Percentiles rank a stretch among this genome's conserved stretches.
Conservation (phyloP, 2,888 invertebrate genomes). For the Drosophila histrio region DNA sequence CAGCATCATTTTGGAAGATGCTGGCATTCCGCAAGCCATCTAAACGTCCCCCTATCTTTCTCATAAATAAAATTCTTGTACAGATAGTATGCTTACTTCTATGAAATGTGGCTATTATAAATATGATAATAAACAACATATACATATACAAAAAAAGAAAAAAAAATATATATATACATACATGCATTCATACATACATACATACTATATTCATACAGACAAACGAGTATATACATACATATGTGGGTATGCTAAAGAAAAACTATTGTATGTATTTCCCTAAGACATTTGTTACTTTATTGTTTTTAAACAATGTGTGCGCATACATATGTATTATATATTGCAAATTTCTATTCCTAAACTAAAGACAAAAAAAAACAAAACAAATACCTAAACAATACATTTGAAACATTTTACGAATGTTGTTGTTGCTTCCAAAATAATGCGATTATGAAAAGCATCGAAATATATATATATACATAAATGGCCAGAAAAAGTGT, state of each 20-base stretch:
- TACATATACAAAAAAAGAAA: slow-evolving; percentile 21
- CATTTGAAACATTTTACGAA: slow-evolving; percentile 61
- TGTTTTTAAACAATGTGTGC: slow-evolving; percentile 51
- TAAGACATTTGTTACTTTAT: slow-evolving; percentile 75
- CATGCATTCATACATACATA: slow-evolving; percentile 15
- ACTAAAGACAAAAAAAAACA: slow-evolving; percentile 18
- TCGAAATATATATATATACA: slow-evolving; percentile 56
- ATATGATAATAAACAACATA: slow-evolving; percentile 62
- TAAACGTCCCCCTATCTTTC: slow-evolving; percentile 33
- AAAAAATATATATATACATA: slow-evolving; percentile 29
- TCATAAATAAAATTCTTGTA: slow-evolving; percentile 56
- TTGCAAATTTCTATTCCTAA: slow-evolving; percentile 63
- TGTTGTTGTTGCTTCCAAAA: slow-evolving; percentile 75
- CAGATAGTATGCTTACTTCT: slow-evolving; percentile 75
- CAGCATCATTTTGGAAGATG: slow-evolving; percentile 54
- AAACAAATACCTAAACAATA: slow-evolving; percentile 60
- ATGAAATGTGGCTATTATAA: slow-evolving; percentile 74
- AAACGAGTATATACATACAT: slow-evolving; percentile 5
- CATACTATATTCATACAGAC: slow-evolving; percentile 6
- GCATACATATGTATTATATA: slow-evolving; percentile 58
- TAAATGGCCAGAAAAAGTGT: slow-evolving; percentile 47
- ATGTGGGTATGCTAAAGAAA: slow-evolving; percentile 14
- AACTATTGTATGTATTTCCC: slow-evolving; percentile 58
- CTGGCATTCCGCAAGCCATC: slow-evolving; percentile 21
- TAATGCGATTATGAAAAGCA: slow-evolving; percentile 58